A percentile compares a stretch with the other conserved stretches of the same genome.
Evolutionary conservation across 2,888 invertebrate species (phyloP).

Genomic region (Parasteatoda lunata): DNA sequence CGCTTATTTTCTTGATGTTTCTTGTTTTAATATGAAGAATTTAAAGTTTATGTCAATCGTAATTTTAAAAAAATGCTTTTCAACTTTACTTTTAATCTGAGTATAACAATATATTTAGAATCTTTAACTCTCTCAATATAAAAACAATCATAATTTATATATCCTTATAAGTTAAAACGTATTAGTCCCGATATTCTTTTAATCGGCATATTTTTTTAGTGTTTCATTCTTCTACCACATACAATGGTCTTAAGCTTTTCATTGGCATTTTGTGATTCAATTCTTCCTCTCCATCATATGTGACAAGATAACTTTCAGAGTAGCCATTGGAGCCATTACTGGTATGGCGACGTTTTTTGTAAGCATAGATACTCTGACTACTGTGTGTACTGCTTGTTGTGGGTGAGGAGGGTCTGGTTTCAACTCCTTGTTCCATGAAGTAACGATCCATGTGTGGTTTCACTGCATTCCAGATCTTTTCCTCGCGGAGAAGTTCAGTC

Average conservation of each 20-base stretch:
- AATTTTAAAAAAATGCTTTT: too few species aligned
- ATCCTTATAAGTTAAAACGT: too few species aligned
- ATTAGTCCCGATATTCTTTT: too few species aligned
- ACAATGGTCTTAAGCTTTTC: constrained; percentile 23
- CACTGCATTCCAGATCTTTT: constrained; percentile 78
- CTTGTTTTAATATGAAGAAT: too few species aligned
- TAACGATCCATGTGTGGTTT: constrained; percentile 76
- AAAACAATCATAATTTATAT: too few species aligned
- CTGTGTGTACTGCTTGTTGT: constrained; percentile 72
- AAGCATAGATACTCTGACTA: not conserved
- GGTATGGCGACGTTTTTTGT: constrained; percentile 31
- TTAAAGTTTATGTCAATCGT: too few species aligned
- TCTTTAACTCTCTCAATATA: too few species aligned
- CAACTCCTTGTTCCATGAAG: constrained; percentile 74
- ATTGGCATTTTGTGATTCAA: constrained; percentile 13
- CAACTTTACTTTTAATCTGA: too few species aligned
- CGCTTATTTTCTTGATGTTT: too few species aligned
- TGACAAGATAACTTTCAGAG: constrained; percentile 13
- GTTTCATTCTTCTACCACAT: constrained; percentile 37
- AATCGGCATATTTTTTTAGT: too few species aligned
- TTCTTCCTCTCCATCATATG: constrained; percentile 26
- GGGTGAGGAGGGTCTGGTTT: constrained; percentile 77
- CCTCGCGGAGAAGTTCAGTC: constrained; percentile 76
- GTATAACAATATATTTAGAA: too few species aligned
- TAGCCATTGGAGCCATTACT: constrained; percentile 39